phyloP scores from a whole-genome alignment of 1,140 invertebrate genomes.

The Sinella curviseta region DNA sequence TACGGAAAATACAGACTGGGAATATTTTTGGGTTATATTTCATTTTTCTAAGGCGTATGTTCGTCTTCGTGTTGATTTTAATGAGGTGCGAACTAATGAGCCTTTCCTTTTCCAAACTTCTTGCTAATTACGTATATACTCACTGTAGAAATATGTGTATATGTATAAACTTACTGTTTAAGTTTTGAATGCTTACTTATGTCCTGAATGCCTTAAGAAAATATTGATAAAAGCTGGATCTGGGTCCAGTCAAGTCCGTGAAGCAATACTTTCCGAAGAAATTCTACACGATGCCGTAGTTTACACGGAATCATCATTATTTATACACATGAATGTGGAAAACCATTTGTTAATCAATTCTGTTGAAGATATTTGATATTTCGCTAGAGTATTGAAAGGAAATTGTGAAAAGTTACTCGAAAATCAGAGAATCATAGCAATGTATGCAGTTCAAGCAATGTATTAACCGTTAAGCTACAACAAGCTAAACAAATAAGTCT shows the following conservation, averaged over 20 bases:
- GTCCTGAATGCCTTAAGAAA: not conserved
- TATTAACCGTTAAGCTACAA: too few species aligned
- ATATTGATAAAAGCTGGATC: not conserved
- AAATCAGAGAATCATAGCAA: too few species aligned
- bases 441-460: too few species aligned
- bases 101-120: not conserved
- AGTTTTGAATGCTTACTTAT: too few species aligned
- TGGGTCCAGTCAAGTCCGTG: too few species aligned
- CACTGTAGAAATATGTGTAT: too few species aligned
- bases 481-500: too few species aligned
- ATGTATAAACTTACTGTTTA: too few species aligned
- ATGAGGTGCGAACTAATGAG: constrained; percentile 25
- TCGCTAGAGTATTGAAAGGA: not conserved
- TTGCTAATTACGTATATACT: not conserved
- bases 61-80: not conserved
- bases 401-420: not conserved
- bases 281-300: too few species aligned
- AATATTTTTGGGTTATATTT: not conserved
- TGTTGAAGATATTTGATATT: not conserved
- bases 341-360: not conserved
- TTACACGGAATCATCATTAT: too few species aligned
- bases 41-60: not conserved
- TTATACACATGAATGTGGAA: too few species aligned
- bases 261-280: too few species aligned
- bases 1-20: not conserved